Base-by-base conservation (phyloP, 64 coral and sea anemone species). In the Actinia equina region DNA sequence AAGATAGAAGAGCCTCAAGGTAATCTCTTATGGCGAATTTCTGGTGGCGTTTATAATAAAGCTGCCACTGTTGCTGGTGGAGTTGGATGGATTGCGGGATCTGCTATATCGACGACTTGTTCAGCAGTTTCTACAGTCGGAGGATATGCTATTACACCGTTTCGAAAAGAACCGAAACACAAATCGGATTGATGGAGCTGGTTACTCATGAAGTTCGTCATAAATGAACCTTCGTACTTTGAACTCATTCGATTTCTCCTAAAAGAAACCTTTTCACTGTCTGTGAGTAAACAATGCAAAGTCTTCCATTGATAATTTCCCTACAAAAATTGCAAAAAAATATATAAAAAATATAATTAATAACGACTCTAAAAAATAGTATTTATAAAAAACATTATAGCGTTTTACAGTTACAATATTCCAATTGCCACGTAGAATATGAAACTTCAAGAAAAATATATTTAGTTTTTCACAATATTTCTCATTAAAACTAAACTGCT, bases 11-110 rank as follows among this genome's bases (percentile, higher is more conserved):
- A 93, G 51, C 79, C 71, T 53, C 94, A 97, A 82, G 56, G 84
- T 26, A 91, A 87, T 15, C 78, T 97, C 77, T 86, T 97, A 64
- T 97, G 86, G 89, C 88, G 86, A 65, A 80, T 97, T 67, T 97
- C 94, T 57, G 94, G 94, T 76, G 94, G 91, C 22, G 94, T 93
- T 85, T 97, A 93, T 56, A 93, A 60, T 58, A 97, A 97, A 84
- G 94, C 94, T 3, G 91, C 94, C 1, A 88, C 91, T 56, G 94
- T 97, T 2, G 91, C 89, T 69, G 94, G 94, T 69, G 94, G 94
- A 85, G 91, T 97, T 90, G 91, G 94, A 30, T 97, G 91, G 94
- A 58, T 97, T 0, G 91, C 94, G 23, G 94, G 94, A 18, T 92
- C 94, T 25, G 94, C 94, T 43, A 63, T 97, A 63, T 97, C 94